Conservation (phyloP, 1,140 invertebrate species). For the Lepidurus couesii region DNA sequence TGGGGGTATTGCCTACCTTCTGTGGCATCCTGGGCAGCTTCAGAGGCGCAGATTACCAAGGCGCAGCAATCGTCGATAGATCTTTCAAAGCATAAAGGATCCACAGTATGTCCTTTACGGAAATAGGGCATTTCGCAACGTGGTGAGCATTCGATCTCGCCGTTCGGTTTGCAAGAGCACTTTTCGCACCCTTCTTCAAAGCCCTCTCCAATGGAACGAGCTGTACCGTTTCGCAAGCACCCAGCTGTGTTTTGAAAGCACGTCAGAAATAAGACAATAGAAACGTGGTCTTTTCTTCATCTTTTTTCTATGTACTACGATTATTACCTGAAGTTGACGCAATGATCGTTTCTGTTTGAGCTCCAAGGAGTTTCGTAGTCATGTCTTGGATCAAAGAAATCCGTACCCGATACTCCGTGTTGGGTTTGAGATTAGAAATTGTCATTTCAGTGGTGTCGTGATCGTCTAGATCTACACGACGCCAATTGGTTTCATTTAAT, state of each 20-base stretch:
- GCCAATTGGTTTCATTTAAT: constrained; percentile 9
- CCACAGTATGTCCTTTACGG: constrained; percentile 41
- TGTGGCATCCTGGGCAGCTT: constrained; percentile 28
- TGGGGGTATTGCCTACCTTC: neutral
- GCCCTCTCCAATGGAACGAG: constrained; percentile 39
- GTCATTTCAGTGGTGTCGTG: constrained; percentile 5
- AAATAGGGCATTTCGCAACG: constrained; percentile 40
- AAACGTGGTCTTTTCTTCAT: neutral
- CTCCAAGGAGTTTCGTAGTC: neutral
- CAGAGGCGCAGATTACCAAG: constrained; percentile 21
- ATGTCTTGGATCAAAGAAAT: neutral
- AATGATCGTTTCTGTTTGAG: neutral
- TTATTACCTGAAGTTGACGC: neutral
- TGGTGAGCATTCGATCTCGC: constrained; percentile 39
- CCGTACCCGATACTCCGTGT: constrained; percentile 2
- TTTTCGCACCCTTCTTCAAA: constrained; percentile 43
- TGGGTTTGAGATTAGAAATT: neutral
- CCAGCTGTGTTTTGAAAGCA: constrained; percentile 30
- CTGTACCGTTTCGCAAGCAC: constrained; percentile 41
- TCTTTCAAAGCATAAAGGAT: constrained; percentile 37
- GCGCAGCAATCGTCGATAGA: constrained; percentile 37
- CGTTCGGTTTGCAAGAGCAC: constrained; percentile 41
- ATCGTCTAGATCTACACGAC: constrained; percentile 4
- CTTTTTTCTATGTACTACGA: neutral
- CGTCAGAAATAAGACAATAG: neutral